phyloP scores from a whole-genome alignment of 2,888 invertebrate species.

The Drosophila bunnanda region DNA sequence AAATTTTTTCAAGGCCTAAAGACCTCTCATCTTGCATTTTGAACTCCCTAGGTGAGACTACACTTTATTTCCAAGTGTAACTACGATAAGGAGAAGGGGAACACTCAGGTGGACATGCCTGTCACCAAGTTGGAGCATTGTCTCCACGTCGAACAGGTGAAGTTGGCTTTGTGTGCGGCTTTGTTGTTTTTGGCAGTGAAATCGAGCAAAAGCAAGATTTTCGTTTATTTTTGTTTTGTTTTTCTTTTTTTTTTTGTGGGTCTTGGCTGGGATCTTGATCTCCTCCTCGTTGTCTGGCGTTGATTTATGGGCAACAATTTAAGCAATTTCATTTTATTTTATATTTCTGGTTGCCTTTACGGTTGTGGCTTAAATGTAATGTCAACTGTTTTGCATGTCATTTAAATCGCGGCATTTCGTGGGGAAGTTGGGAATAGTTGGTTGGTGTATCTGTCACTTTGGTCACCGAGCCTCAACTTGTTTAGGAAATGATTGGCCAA shows the following conservation, averaged over 20 bases:
- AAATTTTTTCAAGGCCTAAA: neutral
- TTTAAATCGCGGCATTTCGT: slow-evolving; percentile 42
- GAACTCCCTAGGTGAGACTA: fast-evolving
- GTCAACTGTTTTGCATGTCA: slow-evolving; percentile 78
- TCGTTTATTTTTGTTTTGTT: slow-evolving; percentile 30
- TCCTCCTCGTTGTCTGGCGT: slow-evolving; percentile 44
- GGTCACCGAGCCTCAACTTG: slow-evolving; percentile 36
- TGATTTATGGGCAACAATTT: slow-evolving; percentile 71
- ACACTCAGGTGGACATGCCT: slow-evolving; percentile 38
- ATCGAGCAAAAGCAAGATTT: slow-evolving; percentile 72
- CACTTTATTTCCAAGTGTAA: neutral
- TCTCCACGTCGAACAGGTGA: slow-evolving; percentile 72
- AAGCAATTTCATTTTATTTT: slow-evolving; percentile 63
- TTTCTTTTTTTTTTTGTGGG: slow-evolving; percentile 19
- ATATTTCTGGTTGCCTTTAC: slow-evolving; percentile 42
- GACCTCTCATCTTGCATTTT: fast-evolving
- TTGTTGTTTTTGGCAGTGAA: slow-evolving; percentile 62
- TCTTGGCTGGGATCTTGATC: slow-evolving; percentile 52
- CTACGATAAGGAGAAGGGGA: neutral
- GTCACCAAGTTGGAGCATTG: slow-evolving; percentile 72
- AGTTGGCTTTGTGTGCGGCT: slow-evolving; percentile 50
- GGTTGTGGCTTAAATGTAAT: slow-evolving; percentile 54
- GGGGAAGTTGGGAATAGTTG: slow-evolving; percentile 49
- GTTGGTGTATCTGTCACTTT: slow-evolving; percentile 58
- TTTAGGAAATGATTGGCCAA: slow-evolving; percentile 50